Percentiles rank a stretch among this genome's conserved stretches.
Evolutionary conservation across 2,797 vertebrate species (phyloP).

Genomic region (Danio kyathit): DNA sequence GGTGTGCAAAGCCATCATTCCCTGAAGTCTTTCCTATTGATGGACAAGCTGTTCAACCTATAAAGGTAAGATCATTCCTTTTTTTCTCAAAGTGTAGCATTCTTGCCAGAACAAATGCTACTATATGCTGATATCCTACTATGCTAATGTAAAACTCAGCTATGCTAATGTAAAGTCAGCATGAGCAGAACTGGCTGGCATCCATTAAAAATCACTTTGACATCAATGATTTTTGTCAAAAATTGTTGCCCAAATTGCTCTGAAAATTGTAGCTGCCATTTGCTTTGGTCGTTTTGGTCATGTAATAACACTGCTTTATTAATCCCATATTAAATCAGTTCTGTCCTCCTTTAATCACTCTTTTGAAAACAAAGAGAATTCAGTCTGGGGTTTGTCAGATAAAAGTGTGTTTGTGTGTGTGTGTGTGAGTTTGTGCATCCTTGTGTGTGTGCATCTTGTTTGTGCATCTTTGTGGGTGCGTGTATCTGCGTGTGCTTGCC

Average conservation of each 20-base stretch:
- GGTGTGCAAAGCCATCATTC: no score
- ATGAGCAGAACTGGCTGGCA: neutral
- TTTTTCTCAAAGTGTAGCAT: no score
- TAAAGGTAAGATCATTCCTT: no score
- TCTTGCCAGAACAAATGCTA: no score
- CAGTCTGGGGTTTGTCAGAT: conserved; percentile 1
- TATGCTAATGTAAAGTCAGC: neutral
- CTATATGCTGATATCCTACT: no score
- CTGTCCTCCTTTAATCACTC: neutral
- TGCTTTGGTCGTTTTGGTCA: neutral
- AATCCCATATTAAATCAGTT: neutral
- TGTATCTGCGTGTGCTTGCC: neutral
- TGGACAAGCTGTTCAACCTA: no score
- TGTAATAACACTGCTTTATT: neutral
- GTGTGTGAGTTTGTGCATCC: neutral
- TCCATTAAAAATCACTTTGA: neutral
- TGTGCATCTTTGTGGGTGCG: neutral
- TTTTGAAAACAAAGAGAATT: neutral
- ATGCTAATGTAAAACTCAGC: neutral
- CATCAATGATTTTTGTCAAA: neutral
- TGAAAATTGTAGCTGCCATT: neutral
- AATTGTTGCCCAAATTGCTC: no score
- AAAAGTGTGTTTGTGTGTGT: neutral
- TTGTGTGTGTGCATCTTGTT: neutral
- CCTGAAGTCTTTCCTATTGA: no score